phyloP scores from a whole-genome alignment of 1,140 invertebrate species.

The Radopholus similis region DNA sequence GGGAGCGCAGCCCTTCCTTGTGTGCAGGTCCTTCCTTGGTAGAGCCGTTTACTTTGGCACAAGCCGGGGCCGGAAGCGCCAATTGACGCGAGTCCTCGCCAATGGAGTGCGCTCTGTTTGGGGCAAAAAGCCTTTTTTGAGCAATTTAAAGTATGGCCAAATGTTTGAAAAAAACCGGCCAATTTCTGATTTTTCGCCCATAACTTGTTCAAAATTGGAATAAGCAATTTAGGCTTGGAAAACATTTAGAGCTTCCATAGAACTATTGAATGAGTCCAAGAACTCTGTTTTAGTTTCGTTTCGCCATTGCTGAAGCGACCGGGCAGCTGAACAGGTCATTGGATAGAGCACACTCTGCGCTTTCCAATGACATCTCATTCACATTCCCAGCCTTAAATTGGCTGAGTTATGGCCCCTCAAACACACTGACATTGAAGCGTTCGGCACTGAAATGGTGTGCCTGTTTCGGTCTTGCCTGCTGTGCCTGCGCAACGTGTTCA shows the following conservation, averaged over 20 bases:
- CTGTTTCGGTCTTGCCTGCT: neutral
- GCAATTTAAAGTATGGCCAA: no score
- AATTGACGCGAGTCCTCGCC: no score
- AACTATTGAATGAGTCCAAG: no score
- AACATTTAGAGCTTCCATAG: no score
- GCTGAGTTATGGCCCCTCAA: neutral
- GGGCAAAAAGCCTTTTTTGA: no score
- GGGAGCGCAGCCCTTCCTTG: neutral
- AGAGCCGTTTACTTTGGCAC: neutral
- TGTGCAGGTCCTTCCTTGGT: neutral
- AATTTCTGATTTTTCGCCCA: no score
- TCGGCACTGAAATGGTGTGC: neutral
- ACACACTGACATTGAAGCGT: neutral
- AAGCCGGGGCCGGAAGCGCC: no score
- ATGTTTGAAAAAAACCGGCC: no score
- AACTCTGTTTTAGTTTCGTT: no score
- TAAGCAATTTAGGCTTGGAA: no score
- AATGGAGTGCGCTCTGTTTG: no score
- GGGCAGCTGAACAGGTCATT: neutral
- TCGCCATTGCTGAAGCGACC: neutral
- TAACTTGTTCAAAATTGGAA: no score
- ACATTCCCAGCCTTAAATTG: neutral
- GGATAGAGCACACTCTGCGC: neutral
- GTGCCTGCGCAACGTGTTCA: constrained; percentile 13
- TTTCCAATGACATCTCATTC: neutral